A percentile compares a stretch with the other conserved stretches of the same genome.
These are phyloP conservation scores for Dryas iulia DNA, from an alignment of 1,140 invertebrate species.

Conservation along the genomic window DNA sequence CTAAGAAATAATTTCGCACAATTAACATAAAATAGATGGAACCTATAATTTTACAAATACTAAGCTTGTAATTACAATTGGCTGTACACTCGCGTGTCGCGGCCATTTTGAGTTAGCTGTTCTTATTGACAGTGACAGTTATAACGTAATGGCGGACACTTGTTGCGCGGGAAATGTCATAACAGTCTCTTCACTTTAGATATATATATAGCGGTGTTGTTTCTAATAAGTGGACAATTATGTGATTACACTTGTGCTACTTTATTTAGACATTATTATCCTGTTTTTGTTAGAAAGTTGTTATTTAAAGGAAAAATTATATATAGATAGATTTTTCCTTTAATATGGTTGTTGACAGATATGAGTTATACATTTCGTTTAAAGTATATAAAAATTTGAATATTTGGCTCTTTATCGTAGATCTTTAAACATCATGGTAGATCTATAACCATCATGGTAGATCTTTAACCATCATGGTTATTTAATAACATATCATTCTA, in stretches of 20 bases:
- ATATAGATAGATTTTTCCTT: too few species aligned
- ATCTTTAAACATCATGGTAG: too few species aligned
- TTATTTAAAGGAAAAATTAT: too few species aligned
- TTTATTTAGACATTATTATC: not conserved
- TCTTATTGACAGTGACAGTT: conserved; percentile 53
- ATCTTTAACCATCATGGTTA: too few species aligned
- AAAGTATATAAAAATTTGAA: too few species aligned
- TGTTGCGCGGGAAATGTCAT: conserved; percentile 48
- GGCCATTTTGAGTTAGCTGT: conserved; percentile 56
- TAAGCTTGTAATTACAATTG: conserved; percentile 46
- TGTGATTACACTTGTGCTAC: not conserved
- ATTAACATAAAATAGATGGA: conserved; percentile 29
- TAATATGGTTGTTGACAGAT: too few species aligned
- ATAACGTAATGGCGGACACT: conserved; percentile 45
- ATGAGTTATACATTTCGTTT: too few species aligned
- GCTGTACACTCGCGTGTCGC: conserved; percentile 48
- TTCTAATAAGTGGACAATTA: not conserved
- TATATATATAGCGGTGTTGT: conserved; percentile 1
- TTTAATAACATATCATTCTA: too few species aligned
- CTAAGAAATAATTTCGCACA: conserved; percentile 32
- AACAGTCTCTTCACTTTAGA: conserved; percentile 26
- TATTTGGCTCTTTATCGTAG: too few species aligned
- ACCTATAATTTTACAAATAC: conserved; percentile 45
- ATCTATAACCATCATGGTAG: too few species aligned
- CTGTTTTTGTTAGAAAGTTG: not conserved